These are phyloP conservation scores for Trematomus loennbergii DNA, from an alignment of 2,113 vertebrate species.

Conservation along the genomic window DNA sequence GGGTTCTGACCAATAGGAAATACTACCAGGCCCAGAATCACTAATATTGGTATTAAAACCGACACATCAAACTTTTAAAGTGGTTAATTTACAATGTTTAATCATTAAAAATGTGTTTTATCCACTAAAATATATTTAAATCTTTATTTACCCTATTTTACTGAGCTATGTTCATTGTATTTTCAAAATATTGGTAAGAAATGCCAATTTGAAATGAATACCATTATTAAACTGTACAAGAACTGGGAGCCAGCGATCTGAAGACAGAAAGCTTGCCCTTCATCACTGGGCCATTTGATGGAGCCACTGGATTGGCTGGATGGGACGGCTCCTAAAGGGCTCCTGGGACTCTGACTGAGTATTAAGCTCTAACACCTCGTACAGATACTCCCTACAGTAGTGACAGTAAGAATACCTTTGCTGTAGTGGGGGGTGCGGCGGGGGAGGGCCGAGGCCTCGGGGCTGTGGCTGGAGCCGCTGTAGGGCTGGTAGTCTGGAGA, in stretches of 20 bases:
- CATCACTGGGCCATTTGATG: too few relatives aligned
- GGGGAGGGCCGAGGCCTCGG: slow-evolving; percentile 74
- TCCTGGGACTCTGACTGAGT: too few relatives aligned
- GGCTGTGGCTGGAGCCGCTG: slow-evolving; percentile 81
- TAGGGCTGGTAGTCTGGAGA: slow-evolving; percentile 83
- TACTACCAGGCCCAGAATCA: not conserved
- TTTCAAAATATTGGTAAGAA: too few relatives aligned
- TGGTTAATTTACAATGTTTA: not conserved
- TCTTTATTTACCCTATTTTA: too few relatives aligned
- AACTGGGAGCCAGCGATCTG: not conserved
- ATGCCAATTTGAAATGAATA: not conserved
- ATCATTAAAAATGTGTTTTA: too few relatives aligned
- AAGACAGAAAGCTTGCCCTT: too few relatives aligned
- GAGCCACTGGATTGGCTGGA: too few relatives aligned
- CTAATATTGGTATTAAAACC: not conserved
- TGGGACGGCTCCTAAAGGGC: too few relatives aligned
- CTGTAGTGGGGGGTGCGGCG: slow-evolving; percentile 86
- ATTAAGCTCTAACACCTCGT: too few relatives aligned
- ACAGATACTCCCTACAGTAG: too few relatives aligned
- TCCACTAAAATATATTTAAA: too few relatives aligned
- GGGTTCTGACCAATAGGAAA: not conserved
- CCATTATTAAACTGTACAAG: not conserved
- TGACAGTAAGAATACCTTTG: slow-evolving; percentile 84
- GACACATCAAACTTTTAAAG: not conserved
- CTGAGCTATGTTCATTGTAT: too few relatives aligned